Evolutionary conservation across 2,797 vertebrate species (phyloP).

Genomic region (Odontamblyopus rebecca): DNA sequence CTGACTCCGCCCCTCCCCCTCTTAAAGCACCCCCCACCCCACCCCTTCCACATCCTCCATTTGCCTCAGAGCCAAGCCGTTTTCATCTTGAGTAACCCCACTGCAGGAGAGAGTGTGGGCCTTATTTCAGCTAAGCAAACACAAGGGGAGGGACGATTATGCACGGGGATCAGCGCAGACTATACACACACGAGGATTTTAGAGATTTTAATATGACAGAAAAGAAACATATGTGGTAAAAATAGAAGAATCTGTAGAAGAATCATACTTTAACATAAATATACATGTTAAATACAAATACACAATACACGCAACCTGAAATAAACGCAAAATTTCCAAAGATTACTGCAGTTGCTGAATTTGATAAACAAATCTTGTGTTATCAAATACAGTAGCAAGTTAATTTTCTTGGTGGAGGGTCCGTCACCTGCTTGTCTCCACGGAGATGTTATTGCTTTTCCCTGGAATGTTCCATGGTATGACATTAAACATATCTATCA

Average conservation of each 20-base stretch:
- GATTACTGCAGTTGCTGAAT: too few species aligned
- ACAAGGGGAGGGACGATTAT: slow-evolving; percentile 8
- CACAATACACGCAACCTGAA: too few species aligned
- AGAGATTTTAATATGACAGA: neutral
- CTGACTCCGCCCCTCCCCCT: slow-evolving; percentile 17
- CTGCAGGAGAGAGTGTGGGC: slow-evolving; percentile 28
- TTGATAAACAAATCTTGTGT: too few species aligned
- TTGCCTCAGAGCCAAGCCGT: slow-evolving; percentile 53
- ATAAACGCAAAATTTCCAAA: too few species aligned
- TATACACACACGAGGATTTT: neutral
- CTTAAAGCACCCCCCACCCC: neutral
- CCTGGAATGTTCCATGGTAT: too few species aligned
- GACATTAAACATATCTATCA: too few species aligned
- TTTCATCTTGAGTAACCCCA: slow-evolving; percentile 49
- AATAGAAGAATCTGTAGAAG: neutral
- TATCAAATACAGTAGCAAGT: too few species aligned
- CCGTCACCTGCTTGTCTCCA: too few species aligned
- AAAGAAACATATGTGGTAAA: neutral
- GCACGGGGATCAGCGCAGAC: neutral
- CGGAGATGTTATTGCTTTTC: too few species aligned
- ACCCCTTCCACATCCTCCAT: slow-evolving; percentile 40
- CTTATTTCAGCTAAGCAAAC: slow-evolving; percentile 30
- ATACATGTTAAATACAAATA: too few species aligned
- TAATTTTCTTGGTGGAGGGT: too few species aligned
- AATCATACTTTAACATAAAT: too few species aligned